Conservation (phyloP, 2,888 invertebrate species). For the Parnassius mnemosyne region DNA sequence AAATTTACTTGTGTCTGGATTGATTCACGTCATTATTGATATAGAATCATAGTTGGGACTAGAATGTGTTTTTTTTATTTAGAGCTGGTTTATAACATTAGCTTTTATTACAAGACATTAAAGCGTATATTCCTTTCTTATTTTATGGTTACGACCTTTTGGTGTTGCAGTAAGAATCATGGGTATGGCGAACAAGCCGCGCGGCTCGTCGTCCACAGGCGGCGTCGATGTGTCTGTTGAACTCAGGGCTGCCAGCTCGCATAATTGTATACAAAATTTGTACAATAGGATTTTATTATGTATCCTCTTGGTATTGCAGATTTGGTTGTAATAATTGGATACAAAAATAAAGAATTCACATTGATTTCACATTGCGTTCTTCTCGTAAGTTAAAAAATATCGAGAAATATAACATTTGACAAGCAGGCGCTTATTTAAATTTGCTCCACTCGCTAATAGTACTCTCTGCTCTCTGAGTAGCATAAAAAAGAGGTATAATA, state of each 20-base stretch:
- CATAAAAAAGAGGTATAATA: too few species aligned
- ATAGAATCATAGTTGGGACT: slow-evolving; percentile 43
- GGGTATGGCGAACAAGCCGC: slow-evolving; percentile 66
- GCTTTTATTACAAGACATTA: slow-evolving; percentile 36
- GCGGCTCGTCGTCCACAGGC: slow-evolving; percentile 25
- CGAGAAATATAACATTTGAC: too few species aligned
- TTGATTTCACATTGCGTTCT: too few species aligned
- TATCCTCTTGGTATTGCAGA: too few species aligned
- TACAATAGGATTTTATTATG: too few species aligned
- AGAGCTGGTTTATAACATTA: slow-evolving; percentile 32
- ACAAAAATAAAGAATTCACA: too few species aligned
- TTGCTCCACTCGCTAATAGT: too few species aligned
- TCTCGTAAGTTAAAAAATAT: too few species aligned
- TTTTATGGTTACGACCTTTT: slow-evolving; percentile 44
- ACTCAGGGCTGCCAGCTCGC: slow-evolving; percentile 33
- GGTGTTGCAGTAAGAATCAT: slow-evolving; percentile 40
- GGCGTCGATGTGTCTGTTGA: slow-evolving; percentile 76
- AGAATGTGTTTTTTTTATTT: slow-evolving; percentile 52
- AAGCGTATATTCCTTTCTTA: slow-evolving; percentile 34
- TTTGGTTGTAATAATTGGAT: too few species aligned
- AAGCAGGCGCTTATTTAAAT: too few species aligned
- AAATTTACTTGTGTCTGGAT: slow-evolving; percentile 32
- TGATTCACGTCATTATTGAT: slow-evolving; percentile 49
- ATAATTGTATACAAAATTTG: too few species aligned
- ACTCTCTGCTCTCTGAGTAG: too few species aligned